Evolutionary conservation across 2,113 vertebrate species (phyloP).

Genomic region (Ceratotherium simum): DNA sequence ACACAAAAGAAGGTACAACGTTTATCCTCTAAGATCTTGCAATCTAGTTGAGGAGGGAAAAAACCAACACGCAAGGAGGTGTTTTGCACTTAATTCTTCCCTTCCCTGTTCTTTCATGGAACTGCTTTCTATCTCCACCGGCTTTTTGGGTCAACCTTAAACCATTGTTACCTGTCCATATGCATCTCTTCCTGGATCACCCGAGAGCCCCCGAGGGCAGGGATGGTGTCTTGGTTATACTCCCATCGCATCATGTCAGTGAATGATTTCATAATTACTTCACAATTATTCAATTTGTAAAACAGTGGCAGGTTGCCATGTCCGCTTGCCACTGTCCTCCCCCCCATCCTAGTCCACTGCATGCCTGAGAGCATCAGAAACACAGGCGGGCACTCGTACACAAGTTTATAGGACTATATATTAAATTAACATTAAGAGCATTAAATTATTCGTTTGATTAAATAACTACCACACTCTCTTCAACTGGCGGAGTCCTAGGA

Average conservation of each 20-base stretch:
- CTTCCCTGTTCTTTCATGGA: background rate
- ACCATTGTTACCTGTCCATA: background rate
- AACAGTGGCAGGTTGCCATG: background rate
- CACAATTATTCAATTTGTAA: background rate
- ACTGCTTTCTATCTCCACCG: background rate
- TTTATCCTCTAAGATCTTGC: background rate
- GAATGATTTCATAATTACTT: conserved; percentile 39
- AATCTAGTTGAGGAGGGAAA: background rate
- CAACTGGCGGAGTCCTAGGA: background rate
- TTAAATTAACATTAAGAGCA: background rate
- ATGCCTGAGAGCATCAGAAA: background rate
- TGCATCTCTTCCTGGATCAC: background rate
- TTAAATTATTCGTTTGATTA: background rate
- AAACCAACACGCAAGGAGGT: background rate
- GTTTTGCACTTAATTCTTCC: background rate
- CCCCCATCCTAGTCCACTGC: background rate
- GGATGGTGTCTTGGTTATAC: background rate
- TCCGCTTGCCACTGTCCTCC: background rate
- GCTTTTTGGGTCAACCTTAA: background rate
- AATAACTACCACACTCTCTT: background rate
- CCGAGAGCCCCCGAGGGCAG: background rate
- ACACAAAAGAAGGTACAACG: background rate
- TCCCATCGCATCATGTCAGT: background rate
- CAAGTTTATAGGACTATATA: background rate
- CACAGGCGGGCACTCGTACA: background rate